These are phyloP conservation scores for Eupithecia insigniata DNA, from an alignment of 2,888 invertebrate species.

Conservation along the genomic window DNA sequence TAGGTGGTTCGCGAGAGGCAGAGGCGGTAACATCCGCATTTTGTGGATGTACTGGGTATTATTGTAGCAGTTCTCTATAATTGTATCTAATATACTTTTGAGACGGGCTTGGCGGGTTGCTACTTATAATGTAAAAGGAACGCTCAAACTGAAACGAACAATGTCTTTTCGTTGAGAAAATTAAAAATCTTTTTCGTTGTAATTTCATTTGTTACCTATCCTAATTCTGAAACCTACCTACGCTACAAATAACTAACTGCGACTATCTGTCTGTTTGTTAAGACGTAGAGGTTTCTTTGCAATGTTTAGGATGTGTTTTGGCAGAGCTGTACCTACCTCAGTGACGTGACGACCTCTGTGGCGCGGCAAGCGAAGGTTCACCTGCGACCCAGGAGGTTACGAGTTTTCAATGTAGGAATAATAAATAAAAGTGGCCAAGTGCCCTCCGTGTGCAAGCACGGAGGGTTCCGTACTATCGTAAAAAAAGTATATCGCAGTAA, in stretches of 20 bases:
- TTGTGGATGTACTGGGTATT: constrained; percentile 48
- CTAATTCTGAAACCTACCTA: background rate
- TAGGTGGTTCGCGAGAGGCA: constrained; percentile 60
- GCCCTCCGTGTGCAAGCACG: too few relatives aligned
- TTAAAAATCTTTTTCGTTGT: background rate
- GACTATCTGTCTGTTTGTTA: background rate
- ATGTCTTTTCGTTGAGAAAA: background rate
- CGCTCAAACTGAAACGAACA: background rate
- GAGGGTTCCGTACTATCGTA: too few relatives aligned
- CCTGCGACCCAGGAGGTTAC: too few relatives aligned
- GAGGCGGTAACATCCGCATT: constrained; percentile 61
- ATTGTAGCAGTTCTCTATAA: constrained; percentile 40
- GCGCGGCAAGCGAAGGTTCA: too few relatives aligned
- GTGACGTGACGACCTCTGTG: too few relatives aligned
- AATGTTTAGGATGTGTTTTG: background rate
- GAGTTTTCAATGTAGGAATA: too few relatives aligned
- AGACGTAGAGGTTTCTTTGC: background rate
- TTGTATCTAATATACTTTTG: constrained; percentile 24
- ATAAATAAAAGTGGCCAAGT: too few relatives aligned
- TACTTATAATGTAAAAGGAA: background rate
- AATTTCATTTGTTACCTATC: background rate
- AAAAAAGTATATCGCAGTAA: too few relatives aligned
- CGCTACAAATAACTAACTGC: background rate
- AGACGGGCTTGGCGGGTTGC: background rate
- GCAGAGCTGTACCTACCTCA: background rate